Evolutionary conservation across 2,888 invertebrate genomes (phyloP).

Genomic region (Pollenia amentaria): DNA sequence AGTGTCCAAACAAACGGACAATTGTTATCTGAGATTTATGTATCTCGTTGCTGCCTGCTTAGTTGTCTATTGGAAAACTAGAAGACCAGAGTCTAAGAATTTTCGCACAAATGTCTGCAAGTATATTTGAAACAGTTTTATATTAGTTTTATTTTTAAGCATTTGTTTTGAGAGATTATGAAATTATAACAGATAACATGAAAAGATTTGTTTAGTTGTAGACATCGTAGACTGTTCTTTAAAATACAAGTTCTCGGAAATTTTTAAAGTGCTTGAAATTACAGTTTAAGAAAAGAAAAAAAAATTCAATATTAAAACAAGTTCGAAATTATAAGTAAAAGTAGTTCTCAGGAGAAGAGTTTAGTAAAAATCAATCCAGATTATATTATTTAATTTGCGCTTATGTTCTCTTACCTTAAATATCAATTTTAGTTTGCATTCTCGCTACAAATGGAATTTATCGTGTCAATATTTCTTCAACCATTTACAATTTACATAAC

Average conservation of each 20-base stretch:
- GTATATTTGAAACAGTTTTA: background rate
- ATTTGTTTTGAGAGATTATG: conserved; percentile 10
- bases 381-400: too few relatives aligned
- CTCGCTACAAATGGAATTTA: background rate
- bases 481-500: too few relatives aligned
- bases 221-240: too few relatives aligned
- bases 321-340: too few relatives aligned
- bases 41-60: background rate
- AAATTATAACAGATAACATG: background rate
- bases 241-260: too few relatives aligned
- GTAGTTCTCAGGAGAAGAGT: too few relatives aligned
- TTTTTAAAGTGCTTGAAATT: too few relatives aligned
- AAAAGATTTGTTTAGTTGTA: too few relatives aligned
- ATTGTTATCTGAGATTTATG: conserved; percentile 37
- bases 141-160: background rate
- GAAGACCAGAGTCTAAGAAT: conserved; percentile 16
- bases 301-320: too few relatives aligned
- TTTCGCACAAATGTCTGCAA: background rate
- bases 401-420: too few relatives aligned
- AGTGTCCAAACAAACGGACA: conserved; percentile 23
- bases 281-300: too few relatives aligned
- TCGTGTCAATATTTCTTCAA: background rate
- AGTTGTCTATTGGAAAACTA: background rate
- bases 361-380: too few relatives aligned
- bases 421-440: background rate